Evolutionary conservation across 2,797 vertebrate species (phyloP).

Genomic region (Enteromius argenteus): DNA sequence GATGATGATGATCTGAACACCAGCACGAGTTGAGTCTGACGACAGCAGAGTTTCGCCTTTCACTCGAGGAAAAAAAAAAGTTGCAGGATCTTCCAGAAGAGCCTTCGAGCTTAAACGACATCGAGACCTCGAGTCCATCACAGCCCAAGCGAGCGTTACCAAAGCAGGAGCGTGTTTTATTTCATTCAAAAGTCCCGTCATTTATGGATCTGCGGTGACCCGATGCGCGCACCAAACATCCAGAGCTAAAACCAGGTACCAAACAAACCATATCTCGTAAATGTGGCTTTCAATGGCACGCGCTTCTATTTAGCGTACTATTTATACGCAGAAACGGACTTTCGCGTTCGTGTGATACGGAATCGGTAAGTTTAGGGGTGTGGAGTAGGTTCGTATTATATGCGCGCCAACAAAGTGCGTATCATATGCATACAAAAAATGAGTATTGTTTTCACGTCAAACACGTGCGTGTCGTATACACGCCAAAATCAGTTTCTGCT

Average conservation of each 20-base stretch:
- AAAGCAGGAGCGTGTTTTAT: constrained; percentile 17
- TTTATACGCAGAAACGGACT: not conserved
- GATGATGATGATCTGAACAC: not conserved
- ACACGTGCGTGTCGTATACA: not conserved
- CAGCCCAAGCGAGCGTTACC: not conserved
- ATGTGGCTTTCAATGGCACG: not conserved
- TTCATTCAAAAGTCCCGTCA: not conserved
- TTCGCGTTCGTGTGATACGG: not conserved
- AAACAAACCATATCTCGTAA: not conserved
- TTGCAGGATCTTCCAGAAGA: constrained; percentile 21
- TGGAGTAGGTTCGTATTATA: not conserved
- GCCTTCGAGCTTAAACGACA: constrained; percentile 12
- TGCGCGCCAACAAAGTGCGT: not conserved
- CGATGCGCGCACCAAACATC: constrained; percentile 52
- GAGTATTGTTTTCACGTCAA: not conserved
- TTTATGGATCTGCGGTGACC: constrained; percentile 34
- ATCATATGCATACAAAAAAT: no score
- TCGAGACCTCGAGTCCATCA: not conserved
- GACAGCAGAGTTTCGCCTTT: constrained; percentile 51
- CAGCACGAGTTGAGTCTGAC: constrained; percentile 34
- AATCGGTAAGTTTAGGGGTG: not conserved
- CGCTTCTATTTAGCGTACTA: not conserved
- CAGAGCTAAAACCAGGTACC: constrained; percentile 59
- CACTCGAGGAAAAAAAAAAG: constrained; percentile 24
- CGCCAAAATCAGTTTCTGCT: not conserved